Conservation (phyloP, 2,888 invertebrate genomes). For the Mesochorus sp. region DNA sequence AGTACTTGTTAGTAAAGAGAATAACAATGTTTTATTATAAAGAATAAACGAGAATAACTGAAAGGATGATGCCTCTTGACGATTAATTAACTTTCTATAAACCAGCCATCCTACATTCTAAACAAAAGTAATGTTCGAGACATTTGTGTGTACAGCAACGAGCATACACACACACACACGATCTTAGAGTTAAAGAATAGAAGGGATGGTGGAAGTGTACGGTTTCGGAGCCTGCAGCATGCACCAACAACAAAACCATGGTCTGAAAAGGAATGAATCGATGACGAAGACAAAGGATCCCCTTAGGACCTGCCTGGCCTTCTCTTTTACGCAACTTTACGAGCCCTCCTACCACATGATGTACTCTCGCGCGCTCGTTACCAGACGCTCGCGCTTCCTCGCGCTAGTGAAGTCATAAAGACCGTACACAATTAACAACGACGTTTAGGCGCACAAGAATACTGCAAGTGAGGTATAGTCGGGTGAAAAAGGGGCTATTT, state of each 20-base stretch:
- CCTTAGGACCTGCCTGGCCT: slow-evolving; percentile 60
- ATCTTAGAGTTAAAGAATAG: neutral
- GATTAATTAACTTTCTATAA: no score
- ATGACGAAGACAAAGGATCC: slow-evolving; percentile 67
- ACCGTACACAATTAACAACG: slow-evolving; percentile 65
- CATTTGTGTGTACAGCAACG: no score
- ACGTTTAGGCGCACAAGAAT: slow-evolving; percentile 53
- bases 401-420: slow-evolving; percentile 60
- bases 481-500: neutral
- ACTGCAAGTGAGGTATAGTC: slow-evolving; percentile 4
- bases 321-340: slow-evolving; percentile 63
- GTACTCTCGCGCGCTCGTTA: slow-evolving; percentile 10
- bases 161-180: no score
- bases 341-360: slow-evolving; percentile 43
- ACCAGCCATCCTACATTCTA: no score
- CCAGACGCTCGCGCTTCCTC: slow-evolving; percentile 18
- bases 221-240: slow-evolving; percentile 7
- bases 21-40: no score
- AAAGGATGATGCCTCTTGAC: no score
- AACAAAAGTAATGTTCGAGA: no score
- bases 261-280: slow-evolving; percentile 63
- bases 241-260: slow-evolving; percentile 26
- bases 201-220: neutral
- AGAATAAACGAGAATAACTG: no score
- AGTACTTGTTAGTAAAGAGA: no score